Percentiles rank a stretch among this genome's conserved stretches.
Conservation (phyloP, 2,797 vertebrate species). For the Pipistrellus pipistrellus region DNA sequence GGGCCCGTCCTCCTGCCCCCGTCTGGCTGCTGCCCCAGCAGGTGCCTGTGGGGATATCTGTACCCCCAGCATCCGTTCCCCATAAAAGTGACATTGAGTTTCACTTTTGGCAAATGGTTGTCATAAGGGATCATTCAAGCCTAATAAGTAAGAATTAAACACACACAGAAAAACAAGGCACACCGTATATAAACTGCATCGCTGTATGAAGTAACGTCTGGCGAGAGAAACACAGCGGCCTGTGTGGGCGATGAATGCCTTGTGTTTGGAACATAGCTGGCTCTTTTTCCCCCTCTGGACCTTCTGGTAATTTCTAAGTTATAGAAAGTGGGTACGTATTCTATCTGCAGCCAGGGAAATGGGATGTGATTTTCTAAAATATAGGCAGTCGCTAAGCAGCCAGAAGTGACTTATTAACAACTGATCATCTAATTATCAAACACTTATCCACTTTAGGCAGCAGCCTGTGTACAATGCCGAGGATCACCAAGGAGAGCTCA, state of each 20-base stretch:
- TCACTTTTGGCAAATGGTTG: neutral
- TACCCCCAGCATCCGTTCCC: neutral
- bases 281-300: neutral
- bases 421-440: slow-evolving; percentile 2
- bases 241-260: neutral
- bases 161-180: neutral
- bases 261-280: neutral
- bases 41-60: neutral
- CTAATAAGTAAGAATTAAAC: neutral
- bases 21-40: neutral
- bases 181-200: neutral
- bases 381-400: neutral
- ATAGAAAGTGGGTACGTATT: neutral
- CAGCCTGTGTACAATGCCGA: neutral
- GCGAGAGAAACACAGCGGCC: neutral
- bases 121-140: neutral
- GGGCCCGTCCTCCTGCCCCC: too few species aligned
- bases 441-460: neutral
- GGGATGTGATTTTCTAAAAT: slow-evolving; percentile 6
- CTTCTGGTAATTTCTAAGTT: neutral
- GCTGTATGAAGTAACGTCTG: neutral
- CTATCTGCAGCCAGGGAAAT: neutral
- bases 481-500: neutral
- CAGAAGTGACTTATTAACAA: neutral
- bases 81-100: neutral